Conservation (phyloP, 2,113 vertebrate species). For the Eleginops maclovinus region DNA sequence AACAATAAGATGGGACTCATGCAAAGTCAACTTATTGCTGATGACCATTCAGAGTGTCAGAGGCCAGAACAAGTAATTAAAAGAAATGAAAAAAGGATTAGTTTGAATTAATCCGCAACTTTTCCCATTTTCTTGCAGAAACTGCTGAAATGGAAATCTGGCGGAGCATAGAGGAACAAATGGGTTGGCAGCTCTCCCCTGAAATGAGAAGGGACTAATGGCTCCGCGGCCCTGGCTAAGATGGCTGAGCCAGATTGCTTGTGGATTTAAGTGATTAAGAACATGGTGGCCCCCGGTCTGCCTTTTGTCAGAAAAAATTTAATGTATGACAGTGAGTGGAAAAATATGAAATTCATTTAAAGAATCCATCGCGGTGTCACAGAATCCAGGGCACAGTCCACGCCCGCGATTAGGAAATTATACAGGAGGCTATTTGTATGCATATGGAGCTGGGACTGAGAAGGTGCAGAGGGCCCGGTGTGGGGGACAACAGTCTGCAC, state of each 20-base stretch:
- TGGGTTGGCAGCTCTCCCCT: slow-evolving; percentile 63
- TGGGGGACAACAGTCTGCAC: background rate
- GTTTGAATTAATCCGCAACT: slow-evolving; percentile 76
- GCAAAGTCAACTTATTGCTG: slow-evolving; percentile 61
- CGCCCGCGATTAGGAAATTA: slow-evolving; percentile 14
- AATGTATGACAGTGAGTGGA: slow-evolving; percentile 65
- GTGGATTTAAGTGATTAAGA: slow-evolving; percentile 78
- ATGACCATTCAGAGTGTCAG: slow-evolving; percentile 70
- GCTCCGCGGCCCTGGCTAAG: slow-evolving; percentile 63
- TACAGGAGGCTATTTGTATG: slow-evolving; percentile 21
- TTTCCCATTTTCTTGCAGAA: slow-evolving; percentile 73
- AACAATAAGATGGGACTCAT: slow-evolving; percentile 32
- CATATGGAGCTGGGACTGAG: background rate
- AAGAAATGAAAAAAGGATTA: slow-evolving; percentile 76
- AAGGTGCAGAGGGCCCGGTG: background rate
- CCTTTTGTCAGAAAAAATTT: slow-evolving; percentile 63
- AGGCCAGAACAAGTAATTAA: slow-evolving; percentile 77
- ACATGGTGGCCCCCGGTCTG: slow-evolving; percentile 41
- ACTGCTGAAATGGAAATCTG: slow-evolving; percentile 74
- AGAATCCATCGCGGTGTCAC: slow-evolving; percentile 7
- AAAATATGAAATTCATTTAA: slow-evolving; percentile 58
- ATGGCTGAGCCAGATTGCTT: slow-evolving; percentile 76
- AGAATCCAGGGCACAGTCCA: slow-evolving; percentile 24
- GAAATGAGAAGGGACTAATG: slow-evolving; percentile 77
- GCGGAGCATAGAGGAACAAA: slow-evolving; percentile 75